These are phyloP conservation scores for Eurytoma californica DNA, from an alignment of 2,888 invertebrate species.

Conservation along the genomic window DNA sequence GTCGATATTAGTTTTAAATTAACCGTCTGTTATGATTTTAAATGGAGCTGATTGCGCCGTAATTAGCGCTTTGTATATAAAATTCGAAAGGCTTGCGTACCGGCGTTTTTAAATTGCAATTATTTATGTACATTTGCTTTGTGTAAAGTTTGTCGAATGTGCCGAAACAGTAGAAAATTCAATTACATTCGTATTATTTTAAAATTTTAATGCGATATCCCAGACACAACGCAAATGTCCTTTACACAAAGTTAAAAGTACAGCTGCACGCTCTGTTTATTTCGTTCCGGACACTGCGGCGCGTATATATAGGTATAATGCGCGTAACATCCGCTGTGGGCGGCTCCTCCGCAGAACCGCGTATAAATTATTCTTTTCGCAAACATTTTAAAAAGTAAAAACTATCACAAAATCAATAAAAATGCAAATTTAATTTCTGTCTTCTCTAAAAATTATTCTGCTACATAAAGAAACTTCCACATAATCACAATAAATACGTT, in stretches of 20 bases:
- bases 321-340: slow-evolving; percentile 4
- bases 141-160: background rate
- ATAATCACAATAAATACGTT: background rate
- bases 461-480: too few species aligned
- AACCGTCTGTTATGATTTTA: background rate
- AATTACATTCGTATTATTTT: background rate
- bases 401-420: background rate
- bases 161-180: background rate
- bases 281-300: slow-evolving; percentile 10
- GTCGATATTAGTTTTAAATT: background rate
- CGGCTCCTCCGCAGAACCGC: slow-evolving; percentile 8
- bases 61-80: background rate
- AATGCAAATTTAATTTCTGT: too few species aligned
- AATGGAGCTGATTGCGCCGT: background rate
- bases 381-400: background rate
- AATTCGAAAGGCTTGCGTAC: too few species aligned
- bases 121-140: background rate
- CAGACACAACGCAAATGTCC: background rate
- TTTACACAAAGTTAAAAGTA: slow-evolving; percentile 15
- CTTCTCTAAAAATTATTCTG: too few species aligned
- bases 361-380: slow-evolving; percentile 7
- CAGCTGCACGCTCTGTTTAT: slow-evolving; percentile 43
- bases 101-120: background rate
- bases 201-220: background rate
- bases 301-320: background rate